Evolutionary conservation across 2,888 invertebrate species (phyloP).

Genomic region (Sussaba pulchella): DNA sequence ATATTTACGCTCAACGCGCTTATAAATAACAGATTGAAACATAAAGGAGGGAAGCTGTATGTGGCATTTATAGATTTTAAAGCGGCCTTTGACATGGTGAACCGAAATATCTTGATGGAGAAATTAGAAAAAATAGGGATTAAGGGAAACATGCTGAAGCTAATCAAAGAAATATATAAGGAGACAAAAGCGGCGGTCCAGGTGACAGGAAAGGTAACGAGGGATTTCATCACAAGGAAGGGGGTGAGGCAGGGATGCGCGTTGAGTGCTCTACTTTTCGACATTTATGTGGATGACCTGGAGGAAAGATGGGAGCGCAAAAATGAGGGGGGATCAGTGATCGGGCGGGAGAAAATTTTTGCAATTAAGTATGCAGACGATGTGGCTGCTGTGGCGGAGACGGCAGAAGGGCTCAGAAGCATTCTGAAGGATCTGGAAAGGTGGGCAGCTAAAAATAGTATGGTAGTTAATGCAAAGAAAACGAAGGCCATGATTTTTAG

Average conservation of each 20-base stretch:
- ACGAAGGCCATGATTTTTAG: constrained; percentile 1
- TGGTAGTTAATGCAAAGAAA: constrained; percentile 1
- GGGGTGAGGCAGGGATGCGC: constrained; percentile 66
- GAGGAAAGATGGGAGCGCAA: constrained; percentile 31
- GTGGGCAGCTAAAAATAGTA: neutral
- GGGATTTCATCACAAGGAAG: constrained; percentile 41
- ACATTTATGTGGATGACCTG: constrained; percentile 50
- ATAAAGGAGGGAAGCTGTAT: constrained; percentile 36
- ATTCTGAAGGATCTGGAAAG: no score
- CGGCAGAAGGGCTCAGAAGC: neutral
- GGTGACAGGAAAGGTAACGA: constrained; percentile 44
- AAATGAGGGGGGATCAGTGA: neutral
- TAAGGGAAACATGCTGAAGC: constrained; percentile 25
- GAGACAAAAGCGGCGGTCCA: constrained; percentile 41
- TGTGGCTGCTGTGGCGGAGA: neutral
- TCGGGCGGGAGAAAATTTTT: neutral
- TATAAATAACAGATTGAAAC: constrained; percentile 38
- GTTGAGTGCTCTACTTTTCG: constrained; percentile 56
- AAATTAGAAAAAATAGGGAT: constrained; percentile 50
- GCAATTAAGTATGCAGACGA: constrained; percentile 1
- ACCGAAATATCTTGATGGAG: constrained; percentile 46
- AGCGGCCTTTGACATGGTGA: constrained; percentile 46
- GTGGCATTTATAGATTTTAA: constrained; percentile 18
- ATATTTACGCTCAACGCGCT: constrained; percentile 51
- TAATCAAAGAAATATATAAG: constrained; percentile 40